A percentile compares a stretch with the other conserved stretches of the same genome.
phyloP scores from a whole-genome alignment of 2,113 vertebrate genomes.

The Circaetus cinerascens region DNA sequence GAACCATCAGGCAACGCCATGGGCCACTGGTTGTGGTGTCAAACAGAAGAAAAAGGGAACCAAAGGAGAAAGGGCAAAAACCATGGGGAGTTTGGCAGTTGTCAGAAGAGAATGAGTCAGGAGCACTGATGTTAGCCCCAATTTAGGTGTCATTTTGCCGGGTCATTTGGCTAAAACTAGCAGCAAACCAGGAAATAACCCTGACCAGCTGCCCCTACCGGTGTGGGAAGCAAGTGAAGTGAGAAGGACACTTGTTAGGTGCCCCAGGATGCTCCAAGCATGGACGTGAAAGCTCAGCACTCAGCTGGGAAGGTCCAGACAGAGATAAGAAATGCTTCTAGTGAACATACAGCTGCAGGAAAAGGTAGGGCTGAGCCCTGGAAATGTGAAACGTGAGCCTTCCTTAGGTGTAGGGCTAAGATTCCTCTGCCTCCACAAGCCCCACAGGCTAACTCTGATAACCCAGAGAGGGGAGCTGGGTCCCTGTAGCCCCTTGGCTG shows the following conservation, averaged over 20 bases:
- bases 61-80: background rate
- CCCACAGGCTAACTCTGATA: too few species aligned
- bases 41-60: background rate
- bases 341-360: rapidly evolving
- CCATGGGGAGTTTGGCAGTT: background rate
- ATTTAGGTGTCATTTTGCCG: too few species aligned
- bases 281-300: rapidly evolving
- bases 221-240: background rate
- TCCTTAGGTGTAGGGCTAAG: background rate
- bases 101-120: background rate
- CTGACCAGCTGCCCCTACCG: background rate
- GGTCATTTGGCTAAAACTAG: background rate
- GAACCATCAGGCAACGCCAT: rapidly evolving
- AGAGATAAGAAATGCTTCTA: background rate
- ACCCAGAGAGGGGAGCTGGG: background rate
- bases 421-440: background rate
- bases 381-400: background rate
- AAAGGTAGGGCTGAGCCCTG: background rate
- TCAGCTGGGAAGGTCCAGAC: background rate
- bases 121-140: background rate
- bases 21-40: background rate
- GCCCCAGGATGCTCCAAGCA: background rate
- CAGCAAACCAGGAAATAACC: background rate
- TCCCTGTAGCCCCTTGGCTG: background rate
- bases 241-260: too few species aligned